phyloP scores from a whole-genome alignment of 2,797 vertebrate species.

The Gadopsis marmoratus region DNA sequence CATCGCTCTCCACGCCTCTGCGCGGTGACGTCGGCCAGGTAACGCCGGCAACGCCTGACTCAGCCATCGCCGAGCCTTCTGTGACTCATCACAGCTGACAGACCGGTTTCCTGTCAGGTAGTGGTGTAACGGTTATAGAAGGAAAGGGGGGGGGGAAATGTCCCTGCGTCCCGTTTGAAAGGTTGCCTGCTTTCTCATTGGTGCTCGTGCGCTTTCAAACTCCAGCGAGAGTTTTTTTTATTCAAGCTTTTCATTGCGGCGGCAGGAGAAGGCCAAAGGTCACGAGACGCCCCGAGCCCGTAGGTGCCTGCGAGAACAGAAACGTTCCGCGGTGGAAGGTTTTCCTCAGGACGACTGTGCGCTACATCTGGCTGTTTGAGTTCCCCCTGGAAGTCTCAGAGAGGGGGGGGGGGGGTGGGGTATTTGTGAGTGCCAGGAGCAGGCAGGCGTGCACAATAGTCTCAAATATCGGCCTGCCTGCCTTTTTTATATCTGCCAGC shows the following conservation, averaged over 20 bases:
- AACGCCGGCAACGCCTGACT: conserved; percentile 42
- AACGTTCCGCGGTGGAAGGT: conserved; percentile 20
- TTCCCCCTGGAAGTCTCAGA: conserved; percentile 2
- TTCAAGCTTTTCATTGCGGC: not conserved
- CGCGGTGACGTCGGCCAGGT: conserved; percentile 38
- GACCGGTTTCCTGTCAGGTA: conserved; percentile 40
- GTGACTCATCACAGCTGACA: not conserved
- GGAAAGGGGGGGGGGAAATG: no score
- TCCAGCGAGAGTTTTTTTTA: not conserved
- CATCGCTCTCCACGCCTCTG: conserved; percentile 26
- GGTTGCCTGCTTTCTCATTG: conserved; percentile 39
- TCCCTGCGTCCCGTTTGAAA: conserved; percentile 26
- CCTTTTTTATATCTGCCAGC: conserved; percentile 69
- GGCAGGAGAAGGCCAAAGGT: conserved; percentile 58
- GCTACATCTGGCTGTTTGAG: conserved; percentile 25
- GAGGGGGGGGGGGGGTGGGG: not conserved
- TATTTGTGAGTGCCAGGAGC: conserved; percentile 48
- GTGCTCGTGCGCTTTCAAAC: conserved; percentile 25
- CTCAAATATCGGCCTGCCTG: conserved; percentile 78
- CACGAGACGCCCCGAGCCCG: not conserved
- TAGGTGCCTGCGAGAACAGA: conserved; percentile 37
- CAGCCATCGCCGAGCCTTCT: not conserved
- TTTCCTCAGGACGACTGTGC: conserved; percentile 12
- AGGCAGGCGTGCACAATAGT: conserved; percentile 67
- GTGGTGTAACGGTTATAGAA: not conserved